Evolutionary conservation across 2,888 invertebrate species (phyloP).

Genomic region (Drosophila trichaetosa): DNA sequence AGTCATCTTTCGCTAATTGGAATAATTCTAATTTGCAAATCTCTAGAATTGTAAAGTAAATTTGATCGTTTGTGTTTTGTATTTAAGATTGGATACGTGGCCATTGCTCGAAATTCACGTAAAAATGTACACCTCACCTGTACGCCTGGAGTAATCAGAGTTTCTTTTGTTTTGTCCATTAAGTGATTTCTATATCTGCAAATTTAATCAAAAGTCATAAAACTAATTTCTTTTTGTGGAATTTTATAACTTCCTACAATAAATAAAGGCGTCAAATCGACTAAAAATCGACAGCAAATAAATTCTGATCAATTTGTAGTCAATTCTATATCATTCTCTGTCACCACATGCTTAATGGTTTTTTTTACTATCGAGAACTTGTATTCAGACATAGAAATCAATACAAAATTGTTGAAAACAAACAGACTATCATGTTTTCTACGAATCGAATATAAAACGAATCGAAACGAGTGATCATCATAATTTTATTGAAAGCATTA

Average conservation of each 20-base stretch:
- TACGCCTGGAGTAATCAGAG: neutral
- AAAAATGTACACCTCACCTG: neutral
- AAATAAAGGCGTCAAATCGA: neutral
- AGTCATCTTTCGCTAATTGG: neutral
- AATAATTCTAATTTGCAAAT: neutral
- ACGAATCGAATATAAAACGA: neutral
- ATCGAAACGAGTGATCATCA: neutral
- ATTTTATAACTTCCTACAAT: neutral
- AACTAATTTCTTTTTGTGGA: neutral
- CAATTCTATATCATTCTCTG: no score
- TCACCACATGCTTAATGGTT: neutral
- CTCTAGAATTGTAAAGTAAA: neutral
- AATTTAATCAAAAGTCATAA: neutral
- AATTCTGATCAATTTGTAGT: neutral
- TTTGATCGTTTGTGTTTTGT: neutral
- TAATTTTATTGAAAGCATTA: conserved; percentile 11
- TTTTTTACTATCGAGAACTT: neutral
- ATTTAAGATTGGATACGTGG: neutral
- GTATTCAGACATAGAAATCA: neutral
- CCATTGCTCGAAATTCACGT: fast-evolving
- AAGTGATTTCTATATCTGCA: neutral
- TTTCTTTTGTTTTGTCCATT: neutral
- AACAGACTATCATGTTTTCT: neutral
- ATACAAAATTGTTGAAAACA: neutral
- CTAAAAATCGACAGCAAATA: neutral